A percentile compares a stretch with the other conserved stretches of the same genome.
Conservation (phyloP, 2,797 vertebrate genomes). For the Lagorchestes hirsutus region DNA sequence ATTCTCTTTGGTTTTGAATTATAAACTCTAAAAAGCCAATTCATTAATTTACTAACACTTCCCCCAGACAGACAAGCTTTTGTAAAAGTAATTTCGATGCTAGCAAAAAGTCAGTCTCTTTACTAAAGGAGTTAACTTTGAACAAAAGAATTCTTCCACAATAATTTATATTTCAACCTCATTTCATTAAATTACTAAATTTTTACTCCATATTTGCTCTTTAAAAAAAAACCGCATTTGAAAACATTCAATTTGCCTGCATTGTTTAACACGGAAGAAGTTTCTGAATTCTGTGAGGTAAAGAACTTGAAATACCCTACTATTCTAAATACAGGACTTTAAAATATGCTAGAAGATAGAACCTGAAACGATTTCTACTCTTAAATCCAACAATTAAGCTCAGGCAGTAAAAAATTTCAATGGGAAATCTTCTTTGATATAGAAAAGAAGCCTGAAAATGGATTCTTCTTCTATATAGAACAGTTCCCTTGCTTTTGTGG, state of each 20-base stretch:
- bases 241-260: background rate
- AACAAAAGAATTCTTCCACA: constrained; percentile 31
- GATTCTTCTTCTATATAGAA: background rate
- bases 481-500: constrained; percentile 11
- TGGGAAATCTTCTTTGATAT: background rate
- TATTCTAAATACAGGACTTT: background rate
- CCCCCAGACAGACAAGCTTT: background rate
- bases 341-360: constrained; percentile 28
- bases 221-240: background rate
- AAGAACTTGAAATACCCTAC: background rate
- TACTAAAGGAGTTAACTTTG: constrained; percentile 9
- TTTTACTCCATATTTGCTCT: constrained; percentile 19
- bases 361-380: constrained; percentile 26
- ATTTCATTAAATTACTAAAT: background rate
- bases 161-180: background rate
- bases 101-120: constrained; percentile 1
- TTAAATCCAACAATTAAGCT: constrained; percentile 7
- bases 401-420: background rate
- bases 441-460: constrained; percentile 22
- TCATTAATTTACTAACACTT: constrained; percentile 39
- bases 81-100: background rate
- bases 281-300: background rate
- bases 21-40: background rate
- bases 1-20: constrained; percentile 28
- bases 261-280: background rate